Conservation (phyloP, 1,140 invertebrate genomes). For the Ectropis grisescens region DNA sequence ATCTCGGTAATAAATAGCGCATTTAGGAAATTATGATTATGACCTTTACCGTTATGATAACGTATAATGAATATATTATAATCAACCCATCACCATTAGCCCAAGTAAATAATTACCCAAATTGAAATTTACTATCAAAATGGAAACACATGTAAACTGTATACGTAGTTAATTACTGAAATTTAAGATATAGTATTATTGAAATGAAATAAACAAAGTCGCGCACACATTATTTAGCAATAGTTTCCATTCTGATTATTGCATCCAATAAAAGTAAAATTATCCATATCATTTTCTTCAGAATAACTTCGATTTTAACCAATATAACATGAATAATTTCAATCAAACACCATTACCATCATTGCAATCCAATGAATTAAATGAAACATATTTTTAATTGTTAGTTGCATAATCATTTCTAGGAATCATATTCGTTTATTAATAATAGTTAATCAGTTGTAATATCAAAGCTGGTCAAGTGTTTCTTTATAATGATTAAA, state of each 20-base stretch:
- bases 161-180: too few species aligned
- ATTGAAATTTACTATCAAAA: constrained; percentile 20
- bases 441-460: constrained; percentile 5
- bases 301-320: too few species aligned
- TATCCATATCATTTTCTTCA: constrained; percentile 4
- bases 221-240: constrained; percentile 5
- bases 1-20: constrained; percentile 23
- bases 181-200: constrained; percentile 13
- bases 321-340: too few species aligned
- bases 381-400: not conserved
- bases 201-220: constrained; percentile 4
- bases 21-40: constrained; percentile 14
- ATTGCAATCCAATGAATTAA: not conserved
- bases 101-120: constrained; percentile 31
- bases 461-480: constrained; percentile 17
- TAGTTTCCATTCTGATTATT: constrained; percentile 21
- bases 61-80: too few species aligned
- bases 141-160: too few species aligned
- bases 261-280: constrained; percentile 5
- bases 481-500: not conserved
- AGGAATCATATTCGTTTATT: not conserved
- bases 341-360: too few species aligned
- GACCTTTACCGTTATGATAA: constrained; percentile 14
- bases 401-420: not conserved
- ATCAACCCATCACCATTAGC: constrained; percentile 41